Evolutionary conservation across 2,113 vertebrate species (phyloP).

Genomic region (Albula glossodonta): DNA sequence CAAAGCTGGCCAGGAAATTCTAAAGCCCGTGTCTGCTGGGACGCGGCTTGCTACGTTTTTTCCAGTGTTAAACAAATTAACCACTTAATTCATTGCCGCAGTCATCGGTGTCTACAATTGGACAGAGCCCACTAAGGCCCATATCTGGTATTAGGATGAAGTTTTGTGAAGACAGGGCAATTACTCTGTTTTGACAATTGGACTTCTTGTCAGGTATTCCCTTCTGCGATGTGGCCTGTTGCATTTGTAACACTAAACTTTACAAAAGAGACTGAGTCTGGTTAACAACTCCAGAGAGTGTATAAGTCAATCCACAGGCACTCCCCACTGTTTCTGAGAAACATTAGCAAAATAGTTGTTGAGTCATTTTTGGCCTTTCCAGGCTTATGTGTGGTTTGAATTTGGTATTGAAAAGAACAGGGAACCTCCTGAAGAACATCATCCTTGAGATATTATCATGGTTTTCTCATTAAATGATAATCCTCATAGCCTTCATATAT

Average conservation of each 20-base stretch:
- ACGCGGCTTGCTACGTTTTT: background rate
- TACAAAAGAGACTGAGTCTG: background rate
- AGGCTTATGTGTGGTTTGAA: background rate
- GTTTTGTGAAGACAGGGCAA: background rate
- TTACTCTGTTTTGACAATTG: background rate
- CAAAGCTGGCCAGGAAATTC: background rate
- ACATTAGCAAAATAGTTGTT: background rate
- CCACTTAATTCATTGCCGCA: conserved; percentile 10
- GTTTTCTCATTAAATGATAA: too few relatives aligned
- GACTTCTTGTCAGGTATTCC: background rate
- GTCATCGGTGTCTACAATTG: background rate
- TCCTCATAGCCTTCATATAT: background rate
- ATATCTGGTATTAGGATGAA: background rate
- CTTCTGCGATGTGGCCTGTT: background rate
- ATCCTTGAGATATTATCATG: too few relatives aligned
- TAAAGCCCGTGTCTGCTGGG: background rate
- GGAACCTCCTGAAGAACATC: too few relatives aligned
- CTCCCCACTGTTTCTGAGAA: background rate
- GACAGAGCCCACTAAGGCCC: background rate
- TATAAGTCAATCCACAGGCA: too few relatives aligned
- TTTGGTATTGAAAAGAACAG: background rate
- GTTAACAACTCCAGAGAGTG: background rate
- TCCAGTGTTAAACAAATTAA: conserved; percentile 4
- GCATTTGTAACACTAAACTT: background rate
- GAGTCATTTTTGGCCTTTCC: background rate